Evolutionary conservation across 2,113 vertebrate genomes (phyloP), one percentile per base, ranked within the genome.

Genomic region (Pituophis catenifer): DNA sequence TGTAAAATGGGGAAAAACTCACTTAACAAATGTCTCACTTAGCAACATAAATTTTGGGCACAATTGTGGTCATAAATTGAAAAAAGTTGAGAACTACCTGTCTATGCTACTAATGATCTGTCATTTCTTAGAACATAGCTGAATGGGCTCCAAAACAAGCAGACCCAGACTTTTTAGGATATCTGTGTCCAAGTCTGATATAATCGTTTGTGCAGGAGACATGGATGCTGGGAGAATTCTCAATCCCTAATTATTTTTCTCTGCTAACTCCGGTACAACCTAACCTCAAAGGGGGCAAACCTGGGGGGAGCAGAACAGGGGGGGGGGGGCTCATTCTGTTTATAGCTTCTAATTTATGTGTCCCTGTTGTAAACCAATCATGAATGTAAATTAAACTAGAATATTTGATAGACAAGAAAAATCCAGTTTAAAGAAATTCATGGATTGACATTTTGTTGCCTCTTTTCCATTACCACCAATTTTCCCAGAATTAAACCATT

Each of bases 291-390:
- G 26, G 11, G 29, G 26, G 11, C 26, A 65, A 65, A 65, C 26
- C 26, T n/a, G 6, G 6, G 7, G 21, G 3, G 3, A 9, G 23
- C 1, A 21, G 1, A 15, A 0, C 48, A 0, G 9, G 24, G 26
- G 11, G 9, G 9, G 2, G 23, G 24, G 8, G 8, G 8, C 26
- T 65, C 26, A 6, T 12, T 15, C 29, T 65, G 26, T 29, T 65
- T 29, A 65, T 29, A 65, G 26, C 26, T 65, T 65, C 62, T 12
- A 29, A 65, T 65, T 65, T 65, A 65, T 65, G 24, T 29, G 26
- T 65, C 59, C 59, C 29, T 12, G 4, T 12, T 13, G 26, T 29
- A 65, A 13, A 65, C 62, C 10, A 65, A 29, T 65, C 26, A 12
- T 1, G 1, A 65, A 65, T 0, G 10, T 65, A 65, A 65, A 65